These are phyloP conservation scores for Tenodera sinensis DNA, from an alignment of 2,888 invertebrate genomes.

Conservation along the genomic window DNA sequence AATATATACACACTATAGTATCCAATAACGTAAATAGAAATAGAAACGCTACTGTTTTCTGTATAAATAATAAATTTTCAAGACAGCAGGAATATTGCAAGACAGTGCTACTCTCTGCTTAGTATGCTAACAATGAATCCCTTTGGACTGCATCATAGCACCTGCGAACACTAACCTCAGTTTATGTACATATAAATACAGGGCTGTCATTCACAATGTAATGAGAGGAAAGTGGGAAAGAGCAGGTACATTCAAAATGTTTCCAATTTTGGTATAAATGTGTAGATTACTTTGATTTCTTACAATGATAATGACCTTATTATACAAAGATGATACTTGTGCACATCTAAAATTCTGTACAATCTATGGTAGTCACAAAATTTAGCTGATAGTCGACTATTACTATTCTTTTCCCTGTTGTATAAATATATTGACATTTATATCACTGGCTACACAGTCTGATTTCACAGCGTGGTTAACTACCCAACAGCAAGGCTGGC, in stretches of 20 bases:
- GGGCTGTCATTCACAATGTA: background rate
- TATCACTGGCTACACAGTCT: no score
- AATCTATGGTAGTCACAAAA: no score
- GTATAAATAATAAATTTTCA: no score
- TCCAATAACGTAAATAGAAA: no score
- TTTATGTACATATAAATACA: background rate
- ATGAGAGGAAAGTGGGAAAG: background rate
- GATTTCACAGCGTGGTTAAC: no score
- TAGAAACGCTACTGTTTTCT: no score
- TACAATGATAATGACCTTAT: background rate
- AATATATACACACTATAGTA: no score
- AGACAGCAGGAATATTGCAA: no score
- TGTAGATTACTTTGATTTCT: background rate
- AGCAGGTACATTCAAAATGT: background rate
- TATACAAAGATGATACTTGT: background rate
- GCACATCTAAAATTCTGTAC: background rate
- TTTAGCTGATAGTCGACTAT: no score
- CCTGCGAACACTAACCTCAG: background rate
- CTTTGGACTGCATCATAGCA: background rate
- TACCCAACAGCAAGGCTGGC: no score
- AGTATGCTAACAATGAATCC: background rate
- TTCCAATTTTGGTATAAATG: background rate
- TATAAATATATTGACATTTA: no score
- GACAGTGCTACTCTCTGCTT: background rate
- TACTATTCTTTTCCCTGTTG: no score